Conservation (phyloP, 1,140 invertebrate species). For the Plectrocnemia conspersa region DNA sequence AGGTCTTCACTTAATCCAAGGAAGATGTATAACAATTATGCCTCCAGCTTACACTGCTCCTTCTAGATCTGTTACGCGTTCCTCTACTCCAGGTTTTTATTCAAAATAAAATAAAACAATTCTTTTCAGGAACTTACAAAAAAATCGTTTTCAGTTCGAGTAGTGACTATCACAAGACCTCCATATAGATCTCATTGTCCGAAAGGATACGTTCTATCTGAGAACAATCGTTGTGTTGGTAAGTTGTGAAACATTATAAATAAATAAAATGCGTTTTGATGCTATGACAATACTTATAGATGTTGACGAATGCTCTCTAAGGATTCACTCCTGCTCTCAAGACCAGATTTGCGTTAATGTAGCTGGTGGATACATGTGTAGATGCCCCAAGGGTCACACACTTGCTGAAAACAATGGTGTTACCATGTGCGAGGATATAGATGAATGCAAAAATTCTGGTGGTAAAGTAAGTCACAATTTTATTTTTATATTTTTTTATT, state of each 20-base stretch:
- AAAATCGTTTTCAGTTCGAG: constrained; percentile 19
- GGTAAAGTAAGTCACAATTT: constrained; percentile 40
- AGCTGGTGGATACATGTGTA: constrained; percentile 68
- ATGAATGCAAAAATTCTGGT: constrained; percentile 67
- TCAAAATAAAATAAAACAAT: not conserved
- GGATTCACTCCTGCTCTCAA: constrained; percentile 60
- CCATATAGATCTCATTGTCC: constrained; percentile 41
- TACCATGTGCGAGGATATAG: constrained; percentile 80
- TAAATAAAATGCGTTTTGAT: not conserved
- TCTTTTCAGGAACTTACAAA: not conserved
- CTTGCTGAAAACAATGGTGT: constrained; percentile 59
- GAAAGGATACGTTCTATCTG: constrained; percentile 46
- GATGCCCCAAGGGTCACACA: constrained; percentile 65
- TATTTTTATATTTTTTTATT: too few species aligned
- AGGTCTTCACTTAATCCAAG: constrained; percentile 60
- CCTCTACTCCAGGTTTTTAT: constrained; percentile 12
- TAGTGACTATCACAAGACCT: constrained; percentile 33
- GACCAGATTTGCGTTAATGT: constrained; percentile 73
- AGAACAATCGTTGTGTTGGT: constrained; percentile 47
- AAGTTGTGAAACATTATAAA: constrained; percentile 11
- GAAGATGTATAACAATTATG: constrained; percentile 30
- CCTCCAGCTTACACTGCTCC: constrained; percentile 9
- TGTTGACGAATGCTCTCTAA: constrained; percentile 65
- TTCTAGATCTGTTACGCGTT: not conserved
- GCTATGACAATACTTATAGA: constrained; percentile 41